These are phyloP conservation scores for Pteropus rufus DNA, from an alignment of 2,797 vertebrate genomes.

Conservation along the genomic window DNA sequence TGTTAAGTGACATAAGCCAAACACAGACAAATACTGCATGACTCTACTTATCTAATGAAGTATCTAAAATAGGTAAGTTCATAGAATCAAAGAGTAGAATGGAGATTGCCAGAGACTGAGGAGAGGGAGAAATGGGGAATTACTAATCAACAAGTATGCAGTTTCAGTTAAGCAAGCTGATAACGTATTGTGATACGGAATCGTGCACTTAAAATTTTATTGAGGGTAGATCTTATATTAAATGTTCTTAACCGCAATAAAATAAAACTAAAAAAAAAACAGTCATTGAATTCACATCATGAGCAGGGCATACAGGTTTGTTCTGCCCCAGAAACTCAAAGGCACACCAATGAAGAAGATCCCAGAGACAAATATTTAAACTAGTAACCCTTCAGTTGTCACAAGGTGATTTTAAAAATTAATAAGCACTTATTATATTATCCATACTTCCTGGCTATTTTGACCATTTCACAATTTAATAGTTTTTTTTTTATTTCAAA, in stretches of 20 bases:
- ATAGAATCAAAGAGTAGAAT: not conserved
- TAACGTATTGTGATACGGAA: no score
- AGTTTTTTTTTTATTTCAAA: conserved; percentile 1
- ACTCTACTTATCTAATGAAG: not conserved
- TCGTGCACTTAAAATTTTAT: not conserved
- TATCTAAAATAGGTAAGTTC: not conserved
- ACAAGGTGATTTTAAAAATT: not conserved
- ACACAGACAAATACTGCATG: not conserved
- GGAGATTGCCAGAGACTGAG: not conserved
- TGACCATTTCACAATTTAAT: not conserved
- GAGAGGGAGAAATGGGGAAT: not conserved
- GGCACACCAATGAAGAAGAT: not conserved
- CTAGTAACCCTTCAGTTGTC: not conserved
- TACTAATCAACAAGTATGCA: not conserved
- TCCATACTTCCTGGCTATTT: not conserved
- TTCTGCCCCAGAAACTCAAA: not conserved
- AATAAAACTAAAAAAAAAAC: not conserved
- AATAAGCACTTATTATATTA: not conserved
- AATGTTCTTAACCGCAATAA: not conserved
- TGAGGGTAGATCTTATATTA: not conserved
- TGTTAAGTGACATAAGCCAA: not conserved
- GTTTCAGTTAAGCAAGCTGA: not conserved
- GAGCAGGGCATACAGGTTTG: not conserved
- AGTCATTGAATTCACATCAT: not conserved
- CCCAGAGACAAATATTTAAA: not conserved